Percentiles rank a stretch among this genome's conserved stretches.
phyloP scores from a whole-genome alignment of 2,113 vertebrate genomes.

The Poeciliopsis prolifica region DNA sequence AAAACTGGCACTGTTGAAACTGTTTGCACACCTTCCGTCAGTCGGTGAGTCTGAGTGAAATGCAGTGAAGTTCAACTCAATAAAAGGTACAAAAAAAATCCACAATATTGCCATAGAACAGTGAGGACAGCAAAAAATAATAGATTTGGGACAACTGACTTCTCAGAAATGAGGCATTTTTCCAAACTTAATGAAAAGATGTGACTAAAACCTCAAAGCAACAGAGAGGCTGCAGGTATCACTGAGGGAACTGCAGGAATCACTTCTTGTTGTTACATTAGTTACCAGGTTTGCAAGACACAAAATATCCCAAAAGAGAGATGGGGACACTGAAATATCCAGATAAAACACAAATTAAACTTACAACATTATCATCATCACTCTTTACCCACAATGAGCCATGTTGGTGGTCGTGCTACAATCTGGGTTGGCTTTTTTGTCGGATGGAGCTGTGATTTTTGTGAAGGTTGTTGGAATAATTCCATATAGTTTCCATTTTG shows the following conservation, averaged over 20 bases:
- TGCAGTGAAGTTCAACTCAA: background rate
- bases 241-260: no score
- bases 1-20: background rate
- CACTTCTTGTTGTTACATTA: background rate
- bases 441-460: no score
- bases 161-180: background rate
- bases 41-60: background rate
- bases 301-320: background rate
- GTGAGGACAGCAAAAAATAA: background rate
- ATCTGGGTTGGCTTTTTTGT: no score
- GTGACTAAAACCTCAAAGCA: background rate
- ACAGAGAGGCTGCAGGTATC: background rate
- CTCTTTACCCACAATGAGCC: no score
- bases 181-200: background rate
- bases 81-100: background rate
- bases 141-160: background rate
- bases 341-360: background rate
- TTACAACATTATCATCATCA: background rate
- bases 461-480: no score
- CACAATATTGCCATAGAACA: background rate
- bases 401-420: no score
- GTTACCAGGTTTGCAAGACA: background rate
- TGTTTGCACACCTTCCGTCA: background rate
- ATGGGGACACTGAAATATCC: background rate
- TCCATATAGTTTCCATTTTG: no score